Conservation (phyloP, 2,888 invertebrate genomes). For the Oscheius sp. region DNA sequence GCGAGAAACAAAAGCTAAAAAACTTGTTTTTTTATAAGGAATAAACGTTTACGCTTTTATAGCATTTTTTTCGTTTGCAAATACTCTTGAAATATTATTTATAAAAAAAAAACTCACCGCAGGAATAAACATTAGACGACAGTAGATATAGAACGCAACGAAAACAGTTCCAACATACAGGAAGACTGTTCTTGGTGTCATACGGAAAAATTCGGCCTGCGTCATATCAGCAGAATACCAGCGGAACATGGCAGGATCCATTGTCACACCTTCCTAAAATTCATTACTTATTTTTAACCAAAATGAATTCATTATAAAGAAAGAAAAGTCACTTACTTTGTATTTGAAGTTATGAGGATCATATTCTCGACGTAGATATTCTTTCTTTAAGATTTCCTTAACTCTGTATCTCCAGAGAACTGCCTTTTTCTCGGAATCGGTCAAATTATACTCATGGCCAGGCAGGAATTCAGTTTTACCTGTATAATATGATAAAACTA, state of each 20-base stretch:
- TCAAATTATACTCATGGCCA: slow-evolving; percentile 68
- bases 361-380: slow-evolving; percentile 69
- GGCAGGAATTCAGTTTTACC: slow-evolving; percentile 69
- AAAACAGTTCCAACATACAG: slow-evolving; percentile 62
- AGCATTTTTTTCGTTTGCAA: too few species aligned
- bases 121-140: slow-evolving; percentile 58
- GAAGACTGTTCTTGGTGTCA: slow-evolving; percentile 65
- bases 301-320: neutral
- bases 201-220: slow-evolving; percentile 67
- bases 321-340: slow-evolving; percentile 45
- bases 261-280: slow-evolving; percentile 66
- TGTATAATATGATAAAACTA: slow-evolving; percentile 33
- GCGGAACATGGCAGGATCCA: slow-evolving; percentile 70
- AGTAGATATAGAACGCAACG: slow-evolving; percentile 63
- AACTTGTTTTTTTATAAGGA: neutral
- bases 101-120: slow-evolving; percentile 35
- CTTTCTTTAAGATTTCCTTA: slow-evolving; percentile 69
- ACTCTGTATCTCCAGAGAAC: slow-evolving; percentile 67
- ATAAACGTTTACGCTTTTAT: neutral
- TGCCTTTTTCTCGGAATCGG: slow-evolving; percentile 68
- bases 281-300: neutral
- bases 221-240: slow-evolving; percentile 71
- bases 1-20: too few species aligned
- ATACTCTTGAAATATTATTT: too few species aligned
- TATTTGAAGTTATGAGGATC: slow-evolving; percentile 69